Evolutionary conservation across 2,888 invertebrate species (phyloP), one percentile per base, ranked within the genome.

Genomic region (Clepsis dumicolana): DNA sequence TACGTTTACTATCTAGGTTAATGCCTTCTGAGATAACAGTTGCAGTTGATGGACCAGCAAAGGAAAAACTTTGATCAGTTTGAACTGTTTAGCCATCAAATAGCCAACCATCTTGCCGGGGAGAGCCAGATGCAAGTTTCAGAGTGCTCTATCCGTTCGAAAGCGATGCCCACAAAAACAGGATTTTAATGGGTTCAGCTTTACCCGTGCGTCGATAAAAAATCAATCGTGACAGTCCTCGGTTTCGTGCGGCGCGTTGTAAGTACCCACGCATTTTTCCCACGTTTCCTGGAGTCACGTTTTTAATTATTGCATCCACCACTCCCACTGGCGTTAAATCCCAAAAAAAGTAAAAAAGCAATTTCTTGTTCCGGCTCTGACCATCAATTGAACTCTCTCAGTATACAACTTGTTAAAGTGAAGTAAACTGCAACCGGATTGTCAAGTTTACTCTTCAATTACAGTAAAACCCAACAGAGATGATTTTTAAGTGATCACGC

Each of bases 1-100:
- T 84, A 86, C 83, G 77, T 76, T 83, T 85, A 79, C 76, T 75
- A 91, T 88, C 84, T 93, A 80, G 93, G 92, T 90, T 91, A 92
- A 91, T 89, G 87, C 70, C 4, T 75, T 82, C 80, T 80, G 76
- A 83, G 86, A 84, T 84, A 85, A 72, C 73, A 72, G 82, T 81
- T 74, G 74, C 75, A 57, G 66, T 65, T 79, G 78, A 82, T 80
- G 80, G 78, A 76, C 62, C 68, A 59, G 57, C 57, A 63, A 56
- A 50, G 62, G 50, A 21, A 67, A 35, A 54, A 50, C 52, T 29
- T 59, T 59, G 59, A 32, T 48, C 41, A 41, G 56, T 48, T 62
- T 35, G 29, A 53, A 53, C 59, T 68, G 44, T 64, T 59, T 24
- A n/a, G n/a, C n/a, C 27, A 27, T 25, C 27, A n/a, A 5, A 27